Base-by-base conservation (phyloP, 2,797 vertebrate species). In the Megalops cyprinoides region DNA sequence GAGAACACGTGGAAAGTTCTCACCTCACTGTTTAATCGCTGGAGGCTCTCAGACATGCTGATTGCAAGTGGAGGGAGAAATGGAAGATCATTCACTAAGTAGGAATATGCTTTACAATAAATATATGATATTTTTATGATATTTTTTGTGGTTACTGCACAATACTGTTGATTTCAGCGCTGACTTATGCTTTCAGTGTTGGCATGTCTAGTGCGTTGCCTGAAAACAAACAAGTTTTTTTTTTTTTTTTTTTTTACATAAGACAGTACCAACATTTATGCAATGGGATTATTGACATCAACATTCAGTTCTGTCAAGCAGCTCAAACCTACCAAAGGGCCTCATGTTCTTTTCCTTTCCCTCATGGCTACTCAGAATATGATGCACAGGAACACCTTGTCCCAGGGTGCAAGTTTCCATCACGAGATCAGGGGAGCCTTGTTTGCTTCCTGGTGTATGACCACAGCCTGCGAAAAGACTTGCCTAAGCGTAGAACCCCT, bases 351-450 rank as follows among this genome's bases (percentile, higher is more conserved):
- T 10, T 2, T 58, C 44, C 2, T 28, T n/a, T 74, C 25, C 53
- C 71, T 62, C 71, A 23, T 75, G 79, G 55, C 71, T 62, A 62
- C 71, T 49, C 42, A 75, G 55, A 62, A 75, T 39, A 49, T 75
- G 37, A n/a, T 3, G 42, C 58, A 48, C 71, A 60, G 44, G 58
- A 75, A 60, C 28, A 49, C 37, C n/a, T 10, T 73, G 69, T 79
- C 78, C 73, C 53, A 49, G 28, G 51, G 67, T 44, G 25, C 48
- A 56, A 80, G 65, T 75, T 49, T 65, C 71, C 71, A 75, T 44
- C 31, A 44, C 28, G 55, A 60, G 25, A 28, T 55, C 44, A 80
- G 44, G 23, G 55, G 71, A 58, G 55, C 23, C 44, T 74, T 74
- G 73, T 71, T 75, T 75, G 42, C 74, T 62, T 23, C 18, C 44